Base-by-base conservation (phyloP, 64 coral and sea anemone genomes). In the Montipora foliosa region DNA sequence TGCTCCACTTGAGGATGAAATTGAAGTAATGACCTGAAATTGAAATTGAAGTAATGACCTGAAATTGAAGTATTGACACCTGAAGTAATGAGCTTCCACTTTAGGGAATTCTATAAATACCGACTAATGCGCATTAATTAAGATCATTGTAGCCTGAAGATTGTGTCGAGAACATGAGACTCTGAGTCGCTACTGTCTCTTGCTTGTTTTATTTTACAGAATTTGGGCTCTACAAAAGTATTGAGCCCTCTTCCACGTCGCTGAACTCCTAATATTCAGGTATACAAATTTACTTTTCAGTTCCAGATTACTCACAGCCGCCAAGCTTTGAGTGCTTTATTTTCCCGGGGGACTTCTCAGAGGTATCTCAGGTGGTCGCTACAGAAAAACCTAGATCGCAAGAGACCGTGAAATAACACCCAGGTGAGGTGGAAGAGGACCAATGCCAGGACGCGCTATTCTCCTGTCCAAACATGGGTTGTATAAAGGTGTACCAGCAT, bases 241-340 rank as follows among this genome's bases (percentile, higher is more conserved):
- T 29, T 29, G 29, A 29, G 29, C 29, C 29, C 29, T 29, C 29
- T 29, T 29, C 29, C 29, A 29, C 29, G 29, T 29, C 29, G 29
- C 29, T 29, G 29, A 29, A 29, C 29, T 29, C 29, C 29, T 29
- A 29, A 29, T 29, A 29, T 29, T 29, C 29, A 29, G 29, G 29
- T 29, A 29, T 29, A 29, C 29, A 29, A 4, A 69, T 78, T 78
- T 47, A 4, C 47, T 78, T 48, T 78, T 78, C 47, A 78, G 76
- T 78, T 78, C 76, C 76, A 78, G 76, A 78, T 78, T 78, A 78
- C 47, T 78, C 76, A 78, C 37, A 78, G 76, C 76, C 76, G 47
- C 76, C 9, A 9, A 49, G 76, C 44, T 87, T 87, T 87, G 67
- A 87, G 49, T 22, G 17, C 68, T 68, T 48, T 29, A 49, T 86